Evolutionary conservation across 37 sponge, comb jelly and placozoan genomes (phyloP), one percentile per base, ranked within the genome.

Genomic region (Agelas oroides): DNA sequence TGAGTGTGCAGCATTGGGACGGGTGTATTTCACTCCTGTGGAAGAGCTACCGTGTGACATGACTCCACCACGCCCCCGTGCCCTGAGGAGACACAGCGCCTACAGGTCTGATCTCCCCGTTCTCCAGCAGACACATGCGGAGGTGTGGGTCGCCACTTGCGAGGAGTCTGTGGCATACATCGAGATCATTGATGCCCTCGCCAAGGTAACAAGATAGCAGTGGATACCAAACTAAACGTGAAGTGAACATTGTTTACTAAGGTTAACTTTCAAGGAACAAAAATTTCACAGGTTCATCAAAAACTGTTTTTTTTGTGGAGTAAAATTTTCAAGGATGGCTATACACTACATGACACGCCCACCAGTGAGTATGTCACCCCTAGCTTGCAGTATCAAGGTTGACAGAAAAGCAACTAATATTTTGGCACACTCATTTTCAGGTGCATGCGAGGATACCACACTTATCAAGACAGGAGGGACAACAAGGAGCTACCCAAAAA

Each of bases 121-220:
- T 5, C 35, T 80, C 31, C 80, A 79, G 56, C 80, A 79, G 69
- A 58, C 56, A 20, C 83, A 82, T 39, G 85, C 80, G 17, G 86
- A 84, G 53, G 76, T 85, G 25, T 85, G 86, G 86, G 86, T 90
- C 73, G 74, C 84, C 33, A 82, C 89, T 17, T 53, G 21, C 27
- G 89, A 83, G 53, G 72, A 16, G 21, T 53, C 78, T 5, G 17
- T 58, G 39, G 69, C 70, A 28, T 70, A 58, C 33, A 60, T 89
- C 0, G 89, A 89, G 70, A 77, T 89, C 33, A 70, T 89, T 25
- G 84, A 89, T 60, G 79, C 82, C 35, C 61, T 89, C 1, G 63
- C 83, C 25, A 82, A 64, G 72, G 89, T 83, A 62, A 40, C 65
- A n/a, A n/a, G n/a, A n/a, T n/a, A n/a, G n/a, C n/a, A 24, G 8